phyloP scores from a whole-genome alignment of 2,113 vertebrate genomes.

The Protobothrops flavoviridis region DNA sequence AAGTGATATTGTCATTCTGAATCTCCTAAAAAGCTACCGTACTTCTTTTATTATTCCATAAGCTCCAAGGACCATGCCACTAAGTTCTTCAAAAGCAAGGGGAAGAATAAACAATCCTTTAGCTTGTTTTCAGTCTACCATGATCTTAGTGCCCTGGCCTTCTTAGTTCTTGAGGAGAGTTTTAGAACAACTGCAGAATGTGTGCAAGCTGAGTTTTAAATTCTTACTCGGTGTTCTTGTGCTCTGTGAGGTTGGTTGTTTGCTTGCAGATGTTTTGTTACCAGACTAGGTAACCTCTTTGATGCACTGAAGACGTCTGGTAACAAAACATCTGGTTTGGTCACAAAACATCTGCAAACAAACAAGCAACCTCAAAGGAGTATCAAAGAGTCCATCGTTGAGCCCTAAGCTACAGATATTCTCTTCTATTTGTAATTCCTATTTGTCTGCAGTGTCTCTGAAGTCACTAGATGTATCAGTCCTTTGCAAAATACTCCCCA shows the following conservation, averaged over 20 bases:
- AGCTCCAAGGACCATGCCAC: neutral
- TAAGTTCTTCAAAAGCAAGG: neutral
- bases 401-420: neutral
- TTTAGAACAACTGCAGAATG: neutral
- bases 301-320: neutral
- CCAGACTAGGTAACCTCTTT: neutral
- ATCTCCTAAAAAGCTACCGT: neutral
- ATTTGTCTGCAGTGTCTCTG: neutral
- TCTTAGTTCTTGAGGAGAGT: neutral
- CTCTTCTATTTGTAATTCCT: neutral
- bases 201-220: neutral
- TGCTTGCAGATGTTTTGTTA: neutral
- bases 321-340: neutral
- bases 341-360: neutral
- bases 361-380: neutral
- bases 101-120: neutral
- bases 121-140: neutral
- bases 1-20: neutral
- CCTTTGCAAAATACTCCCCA: neutral
- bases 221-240: neutral
- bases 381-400: neutral
- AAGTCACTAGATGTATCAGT: neutral
- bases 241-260: neutral
- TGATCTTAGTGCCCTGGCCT: neutral
- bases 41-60: neutral